Evolutionary conservation across 2,888 invertebrate species (phyloP).

Genomic region (Ennomos quercinarius): DNA sequence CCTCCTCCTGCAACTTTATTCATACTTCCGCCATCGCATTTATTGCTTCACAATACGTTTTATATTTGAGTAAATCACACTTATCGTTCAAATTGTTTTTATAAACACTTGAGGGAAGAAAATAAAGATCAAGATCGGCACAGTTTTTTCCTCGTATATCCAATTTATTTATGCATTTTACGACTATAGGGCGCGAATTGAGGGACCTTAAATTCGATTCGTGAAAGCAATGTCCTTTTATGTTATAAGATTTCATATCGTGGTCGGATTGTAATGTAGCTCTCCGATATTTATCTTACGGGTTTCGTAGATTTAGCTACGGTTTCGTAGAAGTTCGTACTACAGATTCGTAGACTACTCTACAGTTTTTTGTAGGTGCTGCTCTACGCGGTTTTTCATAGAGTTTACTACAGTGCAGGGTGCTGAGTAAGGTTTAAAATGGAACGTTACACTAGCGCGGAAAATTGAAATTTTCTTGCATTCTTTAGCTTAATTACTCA

Average conservation of each 20-base stretch:
- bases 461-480: too few species aligned
- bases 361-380: slow-evolving; percentile 7
- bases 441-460: too few species aligned
- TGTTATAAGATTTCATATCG: slow-evolving; percentile 22
- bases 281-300: background rate
- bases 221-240: slow-evolving; percentile 26
- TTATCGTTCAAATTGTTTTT: slow-evolving; percentile 34
- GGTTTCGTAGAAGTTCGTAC: background rate
- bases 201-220: slow-evolving; percentile 37
- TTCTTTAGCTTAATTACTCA: too few species aligned
- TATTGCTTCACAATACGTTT: slow-evolving; percentile 31
- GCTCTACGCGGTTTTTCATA: background rate
- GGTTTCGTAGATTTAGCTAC: background rate
- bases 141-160: slow-evolving; percentile 51
- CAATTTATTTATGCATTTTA: slow-evolving; percentile 59
- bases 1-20: slow-evolving; percentile 34
- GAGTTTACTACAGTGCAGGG: background rate
- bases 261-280: slow-evolving; percentile 2
- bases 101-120: slow-evolving; percentile 51
- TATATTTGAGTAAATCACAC: slow-evolving; percentile 34
- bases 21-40: slow-evolving; percentile 28
- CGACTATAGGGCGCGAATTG: slow-evolving; percentile 51
- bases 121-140: slow-evolving; percentile 55
- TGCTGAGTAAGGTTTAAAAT: too few species aligned
- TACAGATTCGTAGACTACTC: background rate